A percentile compares a stretch with the other conserved stretches of the same genome.
Evolutionary conservation across 2,797 vertebrate genomes (phyloP).

Genomic region (Florisuga fusca): DNA sequence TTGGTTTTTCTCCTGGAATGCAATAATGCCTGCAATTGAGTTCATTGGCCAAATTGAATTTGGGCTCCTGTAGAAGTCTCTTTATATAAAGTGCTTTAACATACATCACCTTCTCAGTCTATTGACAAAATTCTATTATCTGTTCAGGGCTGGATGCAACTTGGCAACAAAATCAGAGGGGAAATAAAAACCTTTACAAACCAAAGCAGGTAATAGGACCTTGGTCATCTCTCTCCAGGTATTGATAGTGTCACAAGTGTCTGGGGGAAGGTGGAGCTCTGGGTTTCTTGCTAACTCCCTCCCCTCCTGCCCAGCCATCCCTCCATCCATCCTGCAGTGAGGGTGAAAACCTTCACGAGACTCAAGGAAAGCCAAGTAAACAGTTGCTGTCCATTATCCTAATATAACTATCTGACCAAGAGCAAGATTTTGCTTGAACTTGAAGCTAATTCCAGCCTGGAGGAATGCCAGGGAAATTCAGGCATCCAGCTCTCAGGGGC

Average conservation of each 20-base stretch:
- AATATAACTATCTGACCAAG: neutral
- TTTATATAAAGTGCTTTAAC: conserved; percentile 78
- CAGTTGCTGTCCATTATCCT: neutral
- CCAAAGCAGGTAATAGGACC: conserved; percentile 27
- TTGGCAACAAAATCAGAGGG: conserved; percentile 17
- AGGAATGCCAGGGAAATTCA: conserved; percentile 34
- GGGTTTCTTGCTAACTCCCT: neutral
- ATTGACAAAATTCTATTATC: conserved; percentile 73
- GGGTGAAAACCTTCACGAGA: neutral
- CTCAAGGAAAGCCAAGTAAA: conserved; percentile 10
- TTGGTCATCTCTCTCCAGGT: conserved; percentile 24
- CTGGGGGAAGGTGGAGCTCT: neutral
- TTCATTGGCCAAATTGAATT: conserved; percentile 79
- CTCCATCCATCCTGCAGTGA: neutral
- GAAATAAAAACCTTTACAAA: conserved; percentile 53
- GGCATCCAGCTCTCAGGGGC: neutral
- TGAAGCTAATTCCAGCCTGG: conserved; percentile 30
- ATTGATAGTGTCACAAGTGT: conserved; percentile 35
- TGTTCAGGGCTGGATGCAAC: conserved; percentile 30
- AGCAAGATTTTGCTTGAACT: conserved; percentile 1
- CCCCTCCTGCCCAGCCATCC: neutral
- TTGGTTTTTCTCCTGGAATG: conserved; percentile 65
- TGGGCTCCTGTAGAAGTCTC: conserved; percentile 73
- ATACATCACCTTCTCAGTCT: conserved; percentile 65
- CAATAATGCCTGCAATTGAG: conserved; percentile 74